A percentile compares a stretch with the other conserved stretches of the same genome.
phyloP scores from a whole-genome alignment of 1,140 invertebrate genomes.

The Amphibalanus amphitrite region DNA sequence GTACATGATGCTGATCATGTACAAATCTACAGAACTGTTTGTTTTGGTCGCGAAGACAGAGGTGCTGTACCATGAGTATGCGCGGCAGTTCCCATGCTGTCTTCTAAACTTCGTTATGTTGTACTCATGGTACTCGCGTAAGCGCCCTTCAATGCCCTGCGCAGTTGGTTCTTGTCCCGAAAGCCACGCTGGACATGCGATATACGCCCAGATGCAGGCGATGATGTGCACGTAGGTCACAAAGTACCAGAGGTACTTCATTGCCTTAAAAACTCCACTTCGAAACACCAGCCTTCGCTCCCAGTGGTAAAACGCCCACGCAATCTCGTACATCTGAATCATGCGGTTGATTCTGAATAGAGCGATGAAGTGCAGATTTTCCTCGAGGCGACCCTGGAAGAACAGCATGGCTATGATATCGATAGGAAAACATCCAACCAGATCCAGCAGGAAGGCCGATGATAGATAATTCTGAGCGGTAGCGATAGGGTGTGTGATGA shows the following conservation, averaged over 20 bases:
- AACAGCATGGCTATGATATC: background rate
- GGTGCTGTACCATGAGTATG: background rate
- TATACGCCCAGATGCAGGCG: background rate
- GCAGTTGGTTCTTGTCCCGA: too few relatives aligned
- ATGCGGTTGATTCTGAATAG: background rate
- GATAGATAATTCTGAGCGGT: background rate
- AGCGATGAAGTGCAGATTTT: background rate
- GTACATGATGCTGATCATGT: background rate
- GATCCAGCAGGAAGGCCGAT: background rate
- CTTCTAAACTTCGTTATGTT: background rate
- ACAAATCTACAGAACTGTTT: background rate
- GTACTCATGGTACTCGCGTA: too few relatives aligned
- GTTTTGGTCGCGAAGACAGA: background rate
- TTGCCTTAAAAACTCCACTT: background rate
- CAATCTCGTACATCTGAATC: background rate
- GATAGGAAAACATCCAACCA: background rate
- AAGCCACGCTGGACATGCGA: background rate
- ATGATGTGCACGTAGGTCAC: background rate
- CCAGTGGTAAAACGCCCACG: background rate
- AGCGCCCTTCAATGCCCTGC: too few relatives aligned
- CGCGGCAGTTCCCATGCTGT: background rate
- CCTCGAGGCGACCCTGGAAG: background rate
- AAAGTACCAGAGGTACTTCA: background rate
- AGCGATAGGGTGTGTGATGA: background rate
- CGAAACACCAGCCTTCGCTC: background rate